These are phyloP conservation scores for Petrocephalus schoutedeni DNA, from an alignment of 2,797 vertebrate species.

Conservation along the genomic window DNA sequence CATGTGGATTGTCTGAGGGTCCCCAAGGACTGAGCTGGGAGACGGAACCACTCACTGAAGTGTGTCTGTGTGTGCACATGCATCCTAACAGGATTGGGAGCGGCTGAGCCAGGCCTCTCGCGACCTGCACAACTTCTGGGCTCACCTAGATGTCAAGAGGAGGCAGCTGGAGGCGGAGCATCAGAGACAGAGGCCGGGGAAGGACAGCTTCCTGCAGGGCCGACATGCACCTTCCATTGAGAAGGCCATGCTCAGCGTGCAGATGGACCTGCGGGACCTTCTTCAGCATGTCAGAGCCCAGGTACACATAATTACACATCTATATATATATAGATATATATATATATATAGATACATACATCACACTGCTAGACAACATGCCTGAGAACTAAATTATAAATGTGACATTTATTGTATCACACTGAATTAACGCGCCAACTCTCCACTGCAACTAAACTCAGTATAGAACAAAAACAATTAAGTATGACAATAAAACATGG, in stretches of 20 bases:
- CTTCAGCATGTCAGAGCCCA: constrained; percentile 46
- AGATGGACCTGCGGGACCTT: constrained; percentile 65
- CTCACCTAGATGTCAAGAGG: constrained; percentile 55
- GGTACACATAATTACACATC: neutral
- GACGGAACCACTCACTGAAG: neutral
- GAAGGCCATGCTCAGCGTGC: constrained; percentile 49
- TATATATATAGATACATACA: too few relatives aligned
- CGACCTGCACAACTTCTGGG: constrained; percentile 56
- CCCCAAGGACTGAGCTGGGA: neutral
- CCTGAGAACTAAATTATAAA: neutral
- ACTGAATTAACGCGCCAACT: neutral
- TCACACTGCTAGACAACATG: neutral
- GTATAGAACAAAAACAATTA: neutral
- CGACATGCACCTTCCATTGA: constrained; percentile 28
- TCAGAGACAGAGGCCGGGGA: neutral
- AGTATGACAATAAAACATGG: neutral
- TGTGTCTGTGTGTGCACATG: constrained; percentile 7
- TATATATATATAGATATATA: too few relatives aligned
- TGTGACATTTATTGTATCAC: neutral
- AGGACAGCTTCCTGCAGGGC: neutral
- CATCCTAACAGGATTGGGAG: constrained; percentile 54
- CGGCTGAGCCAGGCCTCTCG: constrained; percentile 48
- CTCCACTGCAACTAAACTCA: neutral
- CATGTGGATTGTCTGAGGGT: neutral
- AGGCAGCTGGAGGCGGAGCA: constrained; percentile 45